A percentile compares a stretch with the other conserved stretches of the same genome.
phyloP scores from a whole-genome alignment of 2,113 vertebrate species.

The Cettia cetti region DNA sequence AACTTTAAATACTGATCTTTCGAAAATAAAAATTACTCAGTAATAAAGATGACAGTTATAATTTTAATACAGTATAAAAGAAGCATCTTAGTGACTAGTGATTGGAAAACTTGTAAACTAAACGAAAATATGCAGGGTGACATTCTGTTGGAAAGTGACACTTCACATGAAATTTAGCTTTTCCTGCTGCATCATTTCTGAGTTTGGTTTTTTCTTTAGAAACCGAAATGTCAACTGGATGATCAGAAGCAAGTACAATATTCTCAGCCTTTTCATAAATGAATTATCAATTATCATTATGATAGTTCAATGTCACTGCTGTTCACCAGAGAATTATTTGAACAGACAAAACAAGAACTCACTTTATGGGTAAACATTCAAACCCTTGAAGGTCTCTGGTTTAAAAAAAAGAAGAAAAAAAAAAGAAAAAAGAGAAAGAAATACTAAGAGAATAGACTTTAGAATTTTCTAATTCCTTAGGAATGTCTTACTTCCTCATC shows the following conservation, averaged over 20 bases:
- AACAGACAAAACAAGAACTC: not conserved
- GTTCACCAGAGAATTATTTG: not conserved
- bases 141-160: not conserved
- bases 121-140: not conserved
- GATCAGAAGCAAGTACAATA: not conserved
- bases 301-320: not conserved
- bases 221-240: not conserved
- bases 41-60: not conserved
- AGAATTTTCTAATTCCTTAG: not conserved
- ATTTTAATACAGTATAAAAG: not conserved
- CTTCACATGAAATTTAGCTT: not conserved
- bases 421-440: not conserved
- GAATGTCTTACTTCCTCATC: not conserved
- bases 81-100: not conserved
- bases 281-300: not conserved
- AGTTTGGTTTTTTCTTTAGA: not conserved
- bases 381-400: not conserved
- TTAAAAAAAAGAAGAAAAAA: not conserved
- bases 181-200: not conserved
- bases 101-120: not conserved
- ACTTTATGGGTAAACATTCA: not conserved
- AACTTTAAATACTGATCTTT: not conserved
- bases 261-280: not conserved
- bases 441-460: not conserved
- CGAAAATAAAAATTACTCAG: not conserved